Conservation (phyloP, 2,888 invertebrate genomes). For the Tetragonisca angustula region DNA sequence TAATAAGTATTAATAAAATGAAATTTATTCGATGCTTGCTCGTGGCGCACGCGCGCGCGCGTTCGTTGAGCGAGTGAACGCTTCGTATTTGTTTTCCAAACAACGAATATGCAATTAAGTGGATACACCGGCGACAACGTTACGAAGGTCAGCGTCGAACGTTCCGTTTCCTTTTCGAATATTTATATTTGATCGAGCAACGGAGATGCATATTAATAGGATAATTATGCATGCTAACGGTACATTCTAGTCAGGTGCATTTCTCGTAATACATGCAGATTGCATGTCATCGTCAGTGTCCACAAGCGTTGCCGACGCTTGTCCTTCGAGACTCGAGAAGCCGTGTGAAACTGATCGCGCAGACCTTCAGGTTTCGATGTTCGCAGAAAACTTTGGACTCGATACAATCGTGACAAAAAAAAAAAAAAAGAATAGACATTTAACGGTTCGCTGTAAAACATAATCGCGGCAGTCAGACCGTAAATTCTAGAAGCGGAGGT, state of each 20-base stretch:
- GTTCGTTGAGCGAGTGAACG: neutral
- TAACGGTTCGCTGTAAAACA: neutral
- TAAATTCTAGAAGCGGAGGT: neutral
- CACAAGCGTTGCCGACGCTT: neutral
- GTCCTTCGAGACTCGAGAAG: neutral
- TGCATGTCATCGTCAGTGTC: neutral
- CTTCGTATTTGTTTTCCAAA: neutral
- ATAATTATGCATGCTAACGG: constrained; percentile 34
- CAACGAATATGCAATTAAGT: constrained; percentile 3
- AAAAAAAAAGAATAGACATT: neutral
- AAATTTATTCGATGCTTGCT: too few relatives aligned
- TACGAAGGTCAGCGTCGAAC: neutral
- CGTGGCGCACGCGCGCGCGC: neutral
- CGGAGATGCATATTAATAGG: constrained; percentile 2
- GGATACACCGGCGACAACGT: neutral
- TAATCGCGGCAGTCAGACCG: neutral
- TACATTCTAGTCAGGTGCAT: constrained; percentile 20
- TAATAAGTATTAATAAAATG: neutral
- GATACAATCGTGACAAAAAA: too few relatives aligned
- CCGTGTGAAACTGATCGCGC: constrained; percentile 3
- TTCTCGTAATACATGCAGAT: constrained; percentile 15
- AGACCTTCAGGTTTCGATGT: neutral
- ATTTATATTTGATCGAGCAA: constrained; percentile 2
- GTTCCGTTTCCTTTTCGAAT: neutral
- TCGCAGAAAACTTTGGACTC: neutral